Percentiles rank a stretch among this genome's conserved stretches.
phyloP scores from a whole-genome alignment of 2,113 vertebrate genomes.

The Eulacestoma nigropectus region DNA sequence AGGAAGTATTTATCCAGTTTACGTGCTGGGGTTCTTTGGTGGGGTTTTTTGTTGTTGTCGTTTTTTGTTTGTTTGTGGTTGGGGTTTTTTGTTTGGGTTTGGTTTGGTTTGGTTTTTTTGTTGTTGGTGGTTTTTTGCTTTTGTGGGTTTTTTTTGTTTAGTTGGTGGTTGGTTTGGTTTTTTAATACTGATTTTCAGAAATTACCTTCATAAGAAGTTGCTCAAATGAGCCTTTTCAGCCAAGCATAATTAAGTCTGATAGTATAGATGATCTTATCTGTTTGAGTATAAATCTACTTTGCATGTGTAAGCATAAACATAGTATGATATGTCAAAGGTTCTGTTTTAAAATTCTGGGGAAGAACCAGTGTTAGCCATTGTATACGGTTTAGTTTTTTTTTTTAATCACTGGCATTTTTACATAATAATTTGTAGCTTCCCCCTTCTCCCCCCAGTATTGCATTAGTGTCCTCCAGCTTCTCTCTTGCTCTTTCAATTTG shows the following conservation, averaged over 20 bases:
- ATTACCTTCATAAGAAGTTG: background rate
- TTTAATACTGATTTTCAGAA: background rate
- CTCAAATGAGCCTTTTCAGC: background rate
- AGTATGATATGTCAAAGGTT: background rate
- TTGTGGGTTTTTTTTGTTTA: background rate
- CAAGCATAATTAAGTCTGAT: background rate
- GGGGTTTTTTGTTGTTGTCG: background rate
- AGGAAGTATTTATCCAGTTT: background rate
- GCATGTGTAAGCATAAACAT: background rate
- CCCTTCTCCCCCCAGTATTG: fast-evolving
- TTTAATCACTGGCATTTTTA: background rate
- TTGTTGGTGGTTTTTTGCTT: background rate
- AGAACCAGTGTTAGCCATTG: background rate
- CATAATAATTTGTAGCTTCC: background rate
- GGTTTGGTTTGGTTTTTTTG: background rate
- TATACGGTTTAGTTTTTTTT: background rate
- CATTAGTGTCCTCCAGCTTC: background rate
- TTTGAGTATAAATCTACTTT: background rate
- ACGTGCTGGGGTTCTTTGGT: background rate
- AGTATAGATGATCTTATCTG: background rate
- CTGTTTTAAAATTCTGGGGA: background rate
- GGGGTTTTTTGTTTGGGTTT: background rate
- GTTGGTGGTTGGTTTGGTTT: background rate
- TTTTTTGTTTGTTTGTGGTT: background rate
- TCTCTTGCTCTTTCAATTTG: background rate